Conservation (phyloP, 2,888 invertebrate genomes). For the Drosophila siamana region DNA sequence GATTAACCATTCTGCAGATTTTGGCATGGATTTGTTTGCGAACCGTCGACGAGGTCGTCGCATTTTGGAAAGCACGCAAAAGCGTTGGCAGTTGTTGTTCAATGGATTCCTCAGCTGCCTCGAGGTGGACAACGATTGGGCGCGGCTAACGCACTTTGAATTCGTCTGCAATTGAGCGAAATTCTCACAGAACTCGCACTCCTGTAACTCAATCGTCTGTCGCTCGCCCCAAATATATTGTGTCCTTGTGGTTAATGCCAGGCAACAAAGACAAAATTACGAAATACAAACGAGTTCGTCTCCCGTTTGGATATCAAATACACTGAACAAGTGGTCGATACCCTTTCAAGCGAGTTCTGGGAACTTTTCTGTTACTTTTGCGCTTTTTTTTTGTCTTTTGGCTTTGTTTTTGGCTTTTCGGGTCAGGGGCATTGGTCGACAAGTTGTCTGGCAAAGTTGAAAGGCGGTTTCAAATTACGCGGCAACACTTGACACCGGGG, state of each 20-base stretch:
- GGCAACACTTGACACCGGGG: slow-evolving; percentile 50
- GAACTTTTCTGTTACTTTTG: slow-evolving; percentile 9
- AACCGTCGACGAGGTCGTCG: not conserved
- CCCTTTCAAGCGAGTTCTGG: slow-evolving; percentile 10
- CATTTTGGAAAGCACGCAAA: not conserved
- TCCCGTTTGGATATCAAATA: slow-evolving; percentile 39
- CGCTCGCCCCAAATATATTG: not conserved
- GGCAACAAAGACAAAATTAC: slow-evolving; percentile 7
- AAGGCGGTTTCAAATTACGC: slow-evolving; percentile 54
- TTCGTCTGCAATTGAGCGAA: slow-evolving; percentile 46
- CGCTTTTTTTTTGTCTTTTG: slow-evolving; percentile 5
- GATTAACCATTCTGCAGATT: not conserved
- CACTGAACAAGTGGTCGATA: slow-evolving; percentile 42
- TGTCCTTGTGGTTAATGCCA: slow-evolving; percentile 35
- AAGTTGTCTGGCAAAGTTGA: slow-evolving; percentile 59
- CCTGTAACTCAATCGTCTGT: slow-evolving; percentile 19
- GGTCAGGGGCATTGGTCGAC: slow-evolving; percentile 53
- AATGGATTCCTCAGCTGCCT: slow-evolving; percentile 51
- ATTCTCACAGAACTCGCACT: not conserved
- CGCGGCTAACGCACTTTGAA: slow-evolving; percentile 55
- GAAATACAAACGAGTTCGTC: slow-evolving; percentile 1
- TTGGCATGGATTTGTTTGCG: slow-evolving; percentile 21
- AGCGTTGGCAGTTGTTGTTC: slow-evolving; percentile 34
- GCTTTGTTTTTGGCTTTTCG: too few relatives aligned
- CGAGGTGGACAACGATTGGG: slow-evolving; percentile 56